These are phyloP conservation scores for Suricata suricatta DNA, from an alignment of 2,113 vertebrate genomes.

Conservation along the genomic window DNA sequence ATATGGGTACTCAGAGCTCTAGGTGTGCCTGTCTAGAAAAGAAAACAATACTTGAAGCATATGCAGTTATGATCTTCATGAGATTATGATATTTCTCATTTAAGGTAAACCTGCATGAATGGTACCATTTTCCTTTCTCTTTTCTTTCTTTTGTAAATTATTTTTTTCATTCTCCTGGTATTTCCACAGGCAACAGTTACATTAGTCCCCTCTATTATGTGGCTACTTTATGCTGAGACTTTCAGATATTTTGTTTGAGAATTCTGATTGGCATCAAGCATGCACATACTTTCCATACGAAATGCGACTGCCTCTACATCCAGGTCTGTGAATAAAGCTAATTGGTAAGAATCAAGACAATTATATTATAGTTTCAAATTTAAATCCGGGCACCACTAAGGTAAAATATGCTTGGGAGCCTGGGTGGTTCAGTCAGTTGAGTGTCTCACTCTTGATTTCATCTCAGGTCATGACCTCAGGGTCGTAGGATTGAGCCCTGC, in stretches of 20 bases:
- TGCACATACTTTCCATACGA: not conserved
- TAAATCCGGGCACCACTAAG: not conserved
- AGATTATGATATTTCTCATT: not conserved
- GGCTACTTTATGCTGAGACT: not conserved
- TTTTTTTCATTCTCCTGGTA: not conserved
- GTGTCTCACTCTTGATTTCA: too few species aligned
- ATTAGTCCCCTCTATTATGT: not conserved
- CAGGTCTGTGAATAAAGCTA: not conserved
- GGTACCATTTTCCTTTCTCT: not conserved
- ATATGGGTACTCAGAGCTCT: not conserved
- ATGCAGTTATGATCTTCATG: not conserved
- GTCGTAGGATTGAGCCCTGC: too few species aligned
- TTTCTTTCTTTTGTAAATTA: not conserved
- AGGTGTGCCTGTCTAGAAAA: not conserved
- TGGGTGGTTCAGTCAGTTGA: too few species aligned
- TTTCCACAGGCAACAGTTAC: not conserved
- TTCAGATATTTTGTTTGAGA: not conserved
- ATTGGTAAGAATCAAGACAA: not conserved
- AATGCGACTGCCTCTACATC: not conserved
- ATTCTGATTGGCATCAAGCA: not conserved
- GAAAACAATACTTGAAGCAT: not conserved
- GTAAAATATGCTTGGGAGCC: too few species aligned
- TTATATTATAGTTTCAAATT: slow-evolving; percentile 27
- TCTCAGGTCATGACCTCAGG: too few species aligned
- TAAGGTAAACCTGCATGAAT: not conserved